phyloP scores from a whole-genome alignment of 1,140 invertebrate genomes.

The Bombyx mori region ASM3026992v2 NC_085111.1:10860001-10860500 shows the following conservation, averaged over 20 bases:
- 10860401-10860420: no score
- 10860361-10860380: no score
- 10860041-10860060: no score
- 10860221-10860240: slow-evolving; percentile 21
- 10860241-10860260: slow-evolving; percentile 13
- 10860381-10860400: no score
- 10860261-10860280: slow-evolving; percentile 23
- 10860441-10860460: no score
- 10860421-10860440: no score
- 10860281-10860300: slow-evolving; percentile 17
- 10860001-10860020: no score
- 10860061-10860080: no score
- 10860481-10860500: no score
- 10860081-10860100: background rate
- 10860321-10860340: slow-evolving; percentile 7
- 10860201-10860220: slow-evolving; percentile 24
- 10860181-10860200: slow-evolving; percentile 18
- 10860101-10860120: slow-evolving; percentile 14
- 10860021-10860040: no score
- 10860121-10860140: slow-evolving; percentile 18
- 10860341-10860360: no score
- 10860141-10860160: slow-evolving; percentile 23
- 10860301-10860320: slow-evolving; percentile 14
- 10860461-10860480: no score
- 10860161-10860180: slow-evolving; percentile 20